Base-by-base conservation (phyloP, 2,113 vertebrate species). In the Clarias batrachus region DNA sequence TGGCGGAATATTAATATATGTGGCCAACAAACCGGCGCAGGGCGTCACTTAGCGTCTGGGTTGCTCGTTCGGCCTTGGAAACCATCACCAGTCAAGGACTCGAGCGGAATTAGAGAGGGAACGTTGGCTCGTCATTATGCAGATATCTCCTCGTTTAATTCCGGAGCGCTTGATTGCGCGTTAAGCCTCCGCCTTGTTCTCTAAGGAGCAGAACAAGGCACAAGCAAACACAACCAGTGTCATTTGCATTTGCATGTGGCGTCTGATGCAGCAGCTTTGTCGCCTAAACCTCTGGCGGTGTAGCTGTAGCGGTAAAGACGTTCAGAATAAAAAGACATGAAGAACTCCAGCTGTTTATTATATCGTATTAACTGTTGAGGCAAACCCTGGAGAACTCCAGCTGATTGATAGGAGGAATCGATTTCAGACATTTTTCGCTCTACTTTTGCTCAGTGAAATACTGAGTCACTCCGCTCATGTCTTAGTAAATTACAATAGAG, bases 1-100 rank as follows among this genome's bases (percentile, higher is more conserved):
- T 59, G 81, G 52, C 79, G 52, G 82, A n/a, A 83, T 90, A 86
- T 88, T 88, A 90, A 91, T 92, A 86, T 91, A 83, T 5, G 76
- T 25, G 80, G 85, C 89, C 90, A 93, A 92, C 90, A 92, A 93
- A 93, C 90, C 86, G 7, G 87, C 86, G 90, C 87, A 41, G 74
- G 83, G 78, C 82, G 59, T 81, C 77, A 66, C 62, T 37, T 54
- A 48, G 57, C 80, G 83, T 89, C 91, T 90, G 83, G 88, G 87
- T 9, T 81, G 48, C 81, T 74, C 77, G 83, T 86, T 87, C 88
- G 80, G 73, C 87, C 79, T 86, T 84, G 81, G 54, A 86, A 78
- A 83, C 70, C 85, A 86, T 84, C 71, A 48, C 56, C 84, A 85
- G 65, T 83, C 41, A 66, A 90, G 79, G 71, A 85, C 78, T 74